Evolutionary conservation across 2,888 invertebrate genomes (phyloP), one percentile per base, ranked within the genome.

Genomic region (Orthosia gothica): DNA sequence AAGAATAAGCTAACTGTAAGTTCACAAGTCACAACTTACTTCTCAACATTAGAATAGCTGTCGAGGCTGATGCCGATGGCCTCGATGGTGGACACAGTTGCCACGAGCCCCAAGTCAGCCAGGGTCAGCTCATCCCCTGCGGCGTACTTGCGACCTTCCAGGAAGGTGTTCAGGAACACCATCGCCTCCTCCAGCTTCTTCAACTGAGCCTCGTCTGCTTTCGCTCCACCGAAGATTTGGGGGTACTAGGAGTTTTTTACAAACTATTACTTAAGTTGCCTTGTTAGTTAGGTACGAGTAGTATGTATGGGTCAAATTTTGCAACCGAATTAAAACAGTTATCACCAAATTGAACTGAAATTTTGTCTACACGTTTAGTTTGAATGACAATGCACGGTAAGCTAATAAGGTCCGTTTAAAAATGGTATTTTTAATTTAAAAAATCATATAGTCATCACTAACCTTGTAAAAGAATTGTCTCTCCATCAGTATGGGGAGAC

Each of bases 121-220:
- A 98, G 90, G 3, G 98, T 98, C 71, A 98, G 92, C 20, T 96
- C 93, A 40, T 97, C 94, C 3, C 98, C 98, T 1, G 98, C 98
- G 4, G 96, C 97, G 91, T 97, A 98, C 66, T 97, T 94, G 66
- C 97, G 94, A 3, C 97, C 97, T 57, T 97, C 97, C 40, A 98
- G 95, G 94, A 98, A 98, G 0, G 92, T 97, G 82, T 98, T 97
- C 7, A 98, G 92, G 89, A 97, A 97, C 7, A 92, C 96, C 62
- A 98, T 94, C 0, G 97, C 97, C 9, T 97, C 97, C 66, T 97
- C 97, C 64, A 98, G 93, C 90, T 97, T 97, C 85, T 97, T 97
- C 64, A 97, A 90, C 73, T 97, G 97, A 11, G 96, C 97, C 23
- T 96, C 97, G 88, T 98, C 97, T 3, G 95, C 93, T 26, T 96